phyloP scores from a whole-genome alignment of 2,113 vertebrate genomes.

The Guaruba guarouba region DNA sequence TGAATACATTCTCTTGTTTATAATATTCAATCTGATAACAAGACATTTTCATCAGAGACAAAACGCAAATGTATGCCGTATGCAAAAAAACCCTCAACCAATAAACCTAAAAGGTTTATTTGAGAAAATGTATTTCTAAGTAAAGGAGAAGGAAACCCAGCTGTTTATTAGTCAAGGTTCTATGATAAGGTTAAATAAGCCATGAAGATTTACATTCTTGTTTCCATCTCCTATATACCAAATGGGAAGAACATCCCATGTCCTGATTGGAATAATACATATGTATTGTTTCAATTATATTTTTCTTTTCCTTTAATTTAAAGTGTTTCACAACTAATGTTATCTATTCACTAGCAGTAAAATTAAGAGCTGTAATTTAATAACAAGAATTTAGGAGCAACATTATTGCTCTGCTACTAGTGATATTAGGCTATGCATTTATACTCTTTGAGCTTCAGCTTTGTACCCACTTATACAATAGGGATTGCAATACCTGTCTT shows the following conservation, averaged over 20 bases:
- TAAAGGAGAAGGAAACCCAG: not conserved
- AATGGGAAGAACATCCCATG: not conserved
- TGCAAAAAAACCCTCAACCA: accelerated
- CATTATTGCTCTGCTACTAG: not conserved
- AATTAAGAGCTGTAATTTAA: not conserved
- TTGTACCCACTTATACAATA: not conserved
- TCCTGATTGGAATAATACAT: not conserved
- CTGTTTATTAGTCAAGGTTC: not conserved
- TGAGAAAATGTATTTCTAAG: not conserved
- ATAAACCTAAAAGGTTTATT: not conserved
- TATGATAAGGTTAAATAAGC: not conserved
- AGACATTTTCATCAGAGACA: not conserved
- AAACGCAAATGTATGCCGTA: not conserved
- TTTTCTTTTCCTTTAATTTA: not conserved
- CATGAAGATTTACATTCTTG: not conserved
- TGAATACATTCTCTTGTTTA: not conserved
- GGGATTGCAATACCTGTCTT: not conserved
- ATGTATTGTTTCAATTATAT: not conserved
- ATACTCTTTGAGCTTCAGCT: not conserved
- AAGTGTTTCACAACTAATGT: not conserved
- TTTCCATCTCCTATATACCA: not conserved
- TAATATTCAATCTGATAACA: not conserved
- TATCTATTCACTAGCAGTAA: not conserved
- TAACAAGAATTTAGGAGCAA: not conserved
- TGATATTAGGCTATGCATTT: not conserved